Conservation (phyloP, 1,140 invertebrate species). For the Heliconius congener region DNA sequence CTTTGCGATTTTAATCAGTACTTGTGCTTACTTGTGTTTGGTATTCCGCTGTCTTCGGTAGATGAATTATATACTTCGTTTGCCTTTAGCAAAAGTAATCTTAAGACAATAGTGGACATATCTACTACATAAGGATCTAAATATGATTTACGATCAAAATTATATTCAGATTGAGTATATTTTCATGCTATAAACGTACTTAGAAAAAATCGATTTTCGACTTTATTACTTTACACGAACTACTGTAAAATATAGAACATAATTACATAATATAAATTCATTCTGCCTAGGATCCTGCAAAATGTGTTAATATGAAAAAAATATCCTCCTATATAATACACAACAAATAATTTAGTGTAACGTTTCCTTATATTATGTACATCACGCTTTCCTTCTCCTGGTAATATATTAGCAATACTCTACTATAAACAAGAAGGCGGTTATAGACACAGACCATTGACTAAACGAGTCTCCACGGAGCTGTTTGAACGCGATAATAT, state of each 20-base stretch:
- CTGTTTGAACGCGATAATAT: slow-evolving; percentile 71
- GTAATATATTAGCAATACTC: slow-evolving; percentile 16
- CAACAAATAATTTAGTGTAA: neutral
- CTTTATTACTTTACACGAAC: no score
- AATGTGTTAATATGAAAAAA: no score
- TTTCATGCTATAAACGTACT: no score
- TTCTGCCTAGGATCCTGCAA: no score
- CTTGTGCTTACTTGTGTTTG: slow-evolving; percentile 9
- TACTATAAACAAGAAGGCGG: slow-evolving; percentile 40
- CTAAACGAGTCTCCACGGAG: slow-evolving; percentile 62
- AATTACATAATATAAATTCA: neutral
- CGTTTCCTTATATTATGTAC: neutral
- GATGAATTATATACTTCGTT: neutral
- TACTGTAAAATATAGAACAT: neutral
- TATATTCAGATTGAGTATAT: neutral
- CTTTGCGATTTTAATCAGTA: slow-evolving; percentile 37
- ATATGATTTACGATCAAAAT: neutral
- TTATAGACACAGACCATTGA: slow-evolving; percentile 62
- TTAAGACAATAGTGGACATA: no score
- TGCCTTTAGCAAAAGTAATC: neutral
- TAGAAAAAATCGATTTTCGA: no score
- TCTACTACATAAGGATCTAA: neutral
- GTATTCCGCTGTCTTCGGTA: neutral
- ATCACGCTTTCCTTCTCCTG: neutral
- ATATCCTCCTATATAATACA: neutral